Percentiles rank a stretch among this genome's conserved stretches.
These are phyloP conservation scores for Ichneumon xanthorius DNA, from an alignment of 2,888 invertebrate species.

Conservation along the genomic window DNA sequence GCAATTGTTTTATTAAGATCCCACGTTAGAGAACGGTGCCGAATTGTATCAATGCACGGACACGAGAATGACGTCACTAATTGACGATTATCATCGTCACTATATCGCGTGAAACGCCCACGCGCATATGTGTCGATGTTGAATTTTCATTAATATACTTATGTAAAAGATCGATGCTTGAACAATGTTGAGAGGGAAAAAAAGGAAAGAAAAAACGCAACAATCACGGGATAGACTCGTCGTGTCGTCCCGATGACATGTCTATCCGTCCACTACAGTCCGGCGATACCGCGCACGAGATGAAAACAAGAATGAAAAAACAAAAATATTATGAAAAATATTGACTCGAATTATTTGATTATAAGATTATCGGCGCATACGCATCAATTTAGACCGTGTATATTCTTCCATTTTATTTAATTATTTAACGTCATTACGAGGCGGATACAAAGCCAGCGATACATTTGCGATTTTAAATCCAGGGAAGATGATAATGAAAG, in stretches of 20 bases:
- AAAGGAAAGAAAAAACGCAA: conserved; percentile 26
- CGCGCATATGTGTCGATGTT: conserved; percentile 58
- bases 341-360: conserved; percentile 33
- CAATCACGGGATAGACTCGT: conserved; percentile 56
- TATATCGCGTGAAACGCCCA: conserved; percentile 50
- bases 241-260: conserved; percentile 41
- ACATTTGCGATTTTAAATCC: conserved; percentile 35
- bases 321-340: background rate
- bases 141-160: conserved; percentile 45
- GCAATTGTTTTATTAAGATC: conserved; percentile 34
- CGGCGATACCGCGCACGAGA: conserved; percentile 16
- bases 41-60: conserved; percentile 42
- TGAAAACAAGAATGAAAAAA: background rate
- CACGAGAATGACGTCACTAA: background rate
- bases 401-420: conserved; percentile 62
- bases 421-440: conserved; percentile 45
- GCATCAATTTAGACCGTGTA: conserved; percentile 43
- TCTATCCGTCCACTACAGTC: conserved; percentile 56
- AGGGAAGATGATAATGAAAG: conserved; percentile 8
- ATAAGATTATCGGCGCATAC: background rate
- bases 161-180: conserved; percentile 31
- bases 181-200: conserved; percentile 9
- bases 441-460: conserved; percentile 5
- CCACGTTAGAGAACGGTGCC: conserved; percentile 39
- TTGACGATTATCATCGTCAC: conserved; percentile 53